These are phyloP conservation scores for Xylophagus ater DNA, from an alignment of 2,888 invertebrate species.

Conservation along the genomic window DNA sequence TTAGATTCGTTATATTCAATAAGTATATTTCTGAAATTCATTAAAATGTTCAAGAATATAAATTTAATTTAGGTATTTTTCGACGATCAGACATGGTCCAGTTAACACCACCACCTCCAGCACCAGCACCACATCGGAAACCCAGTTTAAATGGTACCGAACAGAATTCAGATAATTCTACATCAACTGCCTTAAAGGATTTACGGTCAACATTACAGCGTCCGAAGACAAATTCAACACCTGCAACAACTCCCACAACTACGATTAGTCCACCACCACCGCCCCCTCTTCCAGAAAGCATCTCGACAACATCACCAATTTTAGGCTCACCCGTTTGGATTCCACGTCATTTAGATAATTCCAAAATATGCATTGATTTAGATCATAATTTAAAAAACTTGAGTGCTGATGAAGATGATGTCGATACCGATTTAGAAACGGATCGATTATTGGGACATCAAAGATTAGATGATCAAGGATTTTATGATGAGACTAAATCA, in stretches of 20 bases:
- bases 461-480: constrained; percentile 84
- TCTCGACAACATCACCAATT: constrained; percentile 42
- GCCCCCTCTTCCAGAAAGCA: constrained; percentile 35
- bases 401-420: constrained; percentile 65
- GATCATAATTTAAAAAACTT: constrained; percentile 53
- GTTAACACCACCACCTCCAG: constrained; percentile 61
- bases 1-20: constrained; percentile 65
- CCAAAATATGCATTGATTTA: constrained; percentile 29
- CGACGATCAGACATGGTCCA: constrained; percentile 37
- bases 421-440: constrained; percentile 96
- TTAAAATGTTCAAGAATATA: not conserved
- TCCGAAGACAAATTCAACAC: constrained; percentile 45
- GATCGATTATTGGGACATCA: constrained; percentile 90
- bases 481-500: constrained; percentile 67
- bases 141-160: constrained; percentile 27
- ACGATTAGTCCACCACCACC: constrained; percentile 28
- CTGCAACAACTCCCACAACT: constrained; percentile 18
- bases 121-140: constrained; percentile 61
- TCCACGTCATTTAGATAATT: constrained; percentile 45
- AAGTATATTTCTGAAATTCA: constrained; percentile 37
- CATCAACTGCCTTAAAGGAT: constrained; percentile 55
- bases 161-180: constrained; percentile 14
- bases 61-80: constrained; percentile 28
- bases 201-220: constrained; percentile 63
- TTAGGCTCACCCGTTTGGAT: constrained; percentile 58